These are phyloP conservation scores for Siniperca undulata DNA, from an alignment of 2,797 vertebrate species.

Conservation along the genomic window DNA sequence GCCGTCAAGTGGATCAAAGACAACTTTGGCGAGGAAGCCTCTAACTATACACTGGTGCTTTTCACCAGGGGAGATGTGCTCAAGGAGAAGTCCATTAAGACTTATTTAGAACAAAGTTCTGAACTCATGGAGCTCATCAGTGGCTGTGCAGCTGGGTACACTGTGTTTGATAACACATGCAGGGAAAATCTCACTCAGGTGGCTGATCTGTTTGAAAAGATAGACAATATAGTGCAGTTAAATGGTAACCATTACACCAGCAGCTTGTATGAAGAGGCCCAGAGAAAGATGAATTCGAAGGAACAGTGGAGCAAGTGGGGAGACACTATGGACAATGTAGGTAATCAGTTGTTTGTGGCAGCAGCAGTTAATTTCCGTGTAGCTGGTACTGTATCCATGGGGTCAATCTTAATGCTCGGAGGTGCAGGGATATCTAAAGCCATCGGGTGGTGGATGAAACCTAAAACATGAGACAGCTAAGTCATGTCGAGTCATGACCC, in stretches of 20 bases:
- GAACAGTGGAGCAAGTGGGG: not conserved
- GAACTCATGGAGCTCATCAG: conserved; percentile 17
- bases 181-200: conserved; percentile 54
- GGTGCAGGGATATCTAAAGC: conserved; percentile 22
- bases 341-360: not conserved
- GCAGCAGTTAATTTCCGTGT: not conserved
- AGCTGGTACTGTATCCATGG: fast-evolving
- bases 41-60: conserved; percentile 60
- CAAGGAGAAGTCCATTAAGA: not conserved
- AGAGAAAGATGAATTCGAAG: conserved; percentile 9
- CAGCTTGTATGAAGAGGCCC: conserved; percentile 39
- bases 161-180: conserved; percentile 59
- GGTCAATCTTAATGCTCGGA: fast-evolving
- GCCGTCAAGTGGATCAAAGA: conserved; percentile 53
- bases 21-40: conserved; percentile 59
- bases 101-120: not conserved
- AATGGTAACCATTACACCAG: conserved; percentile 62
- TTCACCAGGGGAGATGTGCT: conserved; percentile 61
- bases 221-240: conserved; percentile 52
- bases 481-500: not conserved
- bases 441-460: conserved; percentile 23
- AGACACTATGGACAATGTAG: fast-evolving
- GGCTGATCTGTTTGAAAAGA: conserved; percentile 62
- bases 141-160: conserved; percentile 36
- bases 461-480: conserved; percentile 7